Conservation (phyloP, 2,113 vertebrate genomes). For the Cardinalis cardinalis region DNA sequence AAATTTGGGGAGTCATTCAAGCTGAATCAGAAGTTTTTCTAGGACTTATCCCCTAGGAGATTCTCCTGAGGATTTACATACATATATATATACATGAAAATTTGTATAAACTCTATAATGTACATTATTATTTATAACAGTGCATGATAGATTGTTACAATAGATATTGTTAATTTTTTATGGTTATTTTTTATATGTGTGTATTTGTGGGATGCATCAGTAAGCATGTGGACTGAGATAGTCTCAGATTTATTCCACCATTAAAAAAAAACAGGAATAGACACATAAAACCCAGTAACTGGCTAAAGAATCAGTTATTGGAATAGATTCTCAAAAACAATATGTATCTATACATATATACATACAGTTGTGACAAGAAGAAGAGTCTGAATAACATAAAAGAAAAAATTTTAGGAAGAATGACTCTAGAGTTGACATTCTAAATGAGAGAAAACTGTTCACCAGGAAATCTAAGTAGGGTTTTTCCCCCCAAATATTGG, state of each 20-base stretch:
- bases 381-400: not conserved
- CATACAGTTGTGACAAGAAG: not conserved
- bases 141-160: not conserved
- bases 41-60: not conserved
- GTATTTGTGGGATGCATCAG: not conserved
- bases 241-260: not conserved
- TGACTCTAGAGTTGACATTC: not conserved
- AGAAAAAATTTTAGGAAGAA: not conserved
- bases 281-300: not conserved
- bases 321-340: not conserved
- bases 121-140: not conserved
- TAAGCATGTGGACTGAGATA: not conserved
- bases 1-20: not conserved
- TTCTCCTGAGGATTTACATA: not conserved
- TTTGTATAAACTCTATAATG: not conserved
- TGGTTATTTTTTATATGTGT: not conserved
- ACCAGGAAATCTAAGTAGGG: not conserved
- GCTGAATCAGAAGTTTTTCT: not conserved
- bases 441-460: not conserved
- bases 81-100: not conserved
- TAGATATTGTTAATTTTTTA: not conserved
- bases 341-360: not conserved
- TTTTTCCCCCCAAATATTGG: not conserved
- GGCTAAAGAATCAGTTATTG: not conserved
- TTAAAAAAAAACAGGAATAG: no score